phyloP scores from a whole-genome alignment of 2,888 invertebrate genomes.

The Brachylomia viminalis region DNA sequence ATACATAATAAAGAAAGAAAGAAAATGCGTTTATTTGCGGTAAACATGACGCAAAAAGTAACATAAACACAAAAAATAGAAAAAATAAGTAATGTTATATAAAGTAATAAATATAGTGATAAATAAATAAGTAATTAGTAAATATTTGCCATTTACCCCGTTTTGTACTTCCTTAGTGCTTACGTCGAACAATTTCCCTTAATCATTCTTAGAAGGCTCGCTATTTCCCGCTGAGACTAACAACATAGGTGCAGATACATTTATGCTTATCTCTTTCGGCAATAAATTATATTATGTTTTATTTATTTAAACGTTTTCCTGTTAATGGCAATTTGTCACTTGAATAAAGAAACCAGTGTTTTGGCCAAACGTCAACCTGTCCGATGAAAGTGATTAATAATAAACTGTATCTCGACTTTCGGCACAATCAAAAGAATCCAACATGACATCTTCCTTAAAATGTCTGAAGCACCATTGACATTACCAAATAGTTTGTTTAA shows the following conservation, averaged over 20 bases:
- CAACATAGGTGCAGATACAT: not conserved
- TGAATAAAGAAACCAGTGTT: not conserved
- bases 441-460: slow-evolving; percentile 1
- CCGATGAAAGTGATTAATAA: not conserved
- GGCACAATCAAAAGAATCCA: not conserved
- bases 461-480: slow-evolving; percentile 16
- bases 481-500: slow-evolving; percentile 20
- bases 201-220: not conserved
- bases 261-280: not conserved
- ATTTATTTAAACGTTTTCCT: not conserved
- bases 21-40: no score
- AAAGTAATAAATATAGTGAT: no score
- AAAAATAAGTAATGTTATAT: no score
- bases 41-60: no score
- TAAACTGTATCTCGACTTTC: slow-evolving; percentile 1
- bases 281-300: not conserved
- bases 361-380: no score
- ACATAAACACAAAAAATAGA: no score
- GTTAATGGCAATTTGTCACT: not conserved
- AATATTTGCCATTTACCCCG: slow-evolving; percentile 14
- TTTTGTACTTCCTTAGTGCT: slow-evolving; percentile 15
- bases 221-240: not conserved
- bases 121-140: slow-evolving; percentile 29
- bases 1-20: no score
- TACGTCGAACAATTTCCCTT: slow-evolving; percentile 3